Base-by-base conservation (phyloP, 2,797 vertebrate genomes). In the Sebastolobus alascanus region DNA sequence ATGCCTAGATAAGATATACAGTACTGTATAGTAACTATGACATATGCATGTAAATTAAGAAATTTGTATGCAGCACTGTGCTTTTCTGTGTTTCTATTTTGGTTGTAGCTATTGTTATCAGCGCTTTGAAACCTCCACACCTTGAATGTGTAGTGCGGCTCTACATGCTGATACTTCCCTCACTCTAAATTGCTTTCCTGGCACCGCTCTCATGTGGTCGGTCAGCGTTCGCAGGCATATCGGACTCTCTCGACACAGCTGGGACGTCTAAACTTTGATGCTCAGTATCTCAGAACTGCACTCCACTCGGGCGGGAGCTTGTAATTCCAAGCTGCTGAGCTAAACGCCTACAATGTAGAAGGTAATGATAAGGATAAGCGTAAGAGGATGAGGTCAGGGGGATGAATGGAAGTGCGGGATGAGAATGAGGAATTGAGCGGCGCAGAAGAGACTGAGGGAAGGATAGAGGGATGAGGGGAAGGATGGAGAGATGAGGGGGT, bases 301-400 rank as follows among this genome's bases (percentile, higher is more conserved):
- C 82, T 89, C 83, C 67, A 65, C 83, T 75, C 37, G 18, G 68
- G 67, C 66, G 70, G 75, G 50, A 73, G 83, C 88, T 92, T 87
- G 90, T 94, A 93, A 92, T 90, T 87, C 90, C 83, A 52, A 71
- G 86, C 83, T 25, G 84, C 83, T 86, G 83, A 87, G 90, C 84
- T 92, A 87, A 93, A 92, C 83, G 85, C 80, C 89, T 69, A 90
- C 92, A 87, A 88, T 79, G 90, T 81, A 83, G 82, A 87, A 85
- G 89, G 90, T 92, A 90, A 90, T 79, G 92, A 94, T 92, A 92
- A 93, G 90, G 93, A 92, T 92, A 65, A 91, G 87, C 73, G 68
- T 90, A 91, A 92, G 92, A 93, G 92, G 93, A 93, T 92, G 89
- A 92, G 91, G 89, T 90, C 84, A 75, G 79, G 56, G 84, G 84